A percentile compares a stretch with the other conserved stretches of the same genome.
Conservation (phyloP, 2,797 vertebrate genomes). For the Chaetophractus vellerosus region DNA sequence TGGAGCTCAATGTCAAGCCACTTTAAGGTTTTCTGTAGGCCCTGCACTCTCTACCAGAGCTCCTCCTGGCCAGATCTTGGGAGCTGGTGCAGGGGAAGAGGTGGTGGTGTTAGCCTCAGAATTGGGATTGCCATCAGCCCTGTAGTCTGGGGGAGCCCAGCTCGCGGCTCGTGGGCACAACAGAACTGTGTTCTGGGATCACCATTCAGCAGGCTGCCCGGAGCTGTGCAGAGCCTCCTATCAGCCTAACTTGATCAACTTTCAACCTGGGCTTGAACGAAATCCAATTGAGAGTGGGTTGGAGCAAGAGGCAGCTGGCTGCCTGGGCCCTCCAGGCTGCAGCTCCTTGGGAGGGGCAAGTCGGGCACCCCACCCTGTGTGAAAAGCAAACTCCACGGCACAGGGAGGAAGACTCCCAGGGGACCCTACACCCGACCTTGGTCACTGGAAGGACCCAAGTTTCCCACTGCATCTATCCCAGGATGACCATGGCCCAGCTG, state of each 20-base stretch:
- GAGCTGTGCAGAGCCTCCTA: background rate
- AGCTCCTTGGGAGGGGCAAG: background rate
- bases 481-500: constrained; percentile 74
- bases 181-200: background rate
- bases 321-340: background rate
- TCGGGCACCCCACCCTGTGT: background rate
- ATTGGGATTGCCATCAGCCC: background rate
- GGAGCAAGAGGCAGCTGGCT: constrained; percentile 61
- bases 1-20: constrained; percentile 75
- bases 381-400: constrained; percentile 1
- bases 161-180: background rate
- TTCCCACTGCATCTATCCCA: constrained; percentile 49
- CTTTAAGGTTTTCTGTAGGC: constrained; percentile 67
- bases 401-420: constrained; percentile 32
- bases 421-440: constrained; percentile 79
- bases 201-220: constrained; percentile 31
- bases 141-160: background rate
- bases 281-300: constrained; percentile 62
- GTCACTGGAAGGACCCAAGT: constrained; percentile 65
- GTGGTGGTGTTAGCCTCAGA: background rate
- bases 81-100: background rate
- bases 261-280: constrained; percentile 28
- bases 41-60: background rate
- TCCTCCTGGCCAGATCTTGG: constrained; percentile 38
- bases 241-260: constrained; percentile 68